Conservation (phyloP, 2,113 vertebrate species). For the Rhineura floridana region DNA sequence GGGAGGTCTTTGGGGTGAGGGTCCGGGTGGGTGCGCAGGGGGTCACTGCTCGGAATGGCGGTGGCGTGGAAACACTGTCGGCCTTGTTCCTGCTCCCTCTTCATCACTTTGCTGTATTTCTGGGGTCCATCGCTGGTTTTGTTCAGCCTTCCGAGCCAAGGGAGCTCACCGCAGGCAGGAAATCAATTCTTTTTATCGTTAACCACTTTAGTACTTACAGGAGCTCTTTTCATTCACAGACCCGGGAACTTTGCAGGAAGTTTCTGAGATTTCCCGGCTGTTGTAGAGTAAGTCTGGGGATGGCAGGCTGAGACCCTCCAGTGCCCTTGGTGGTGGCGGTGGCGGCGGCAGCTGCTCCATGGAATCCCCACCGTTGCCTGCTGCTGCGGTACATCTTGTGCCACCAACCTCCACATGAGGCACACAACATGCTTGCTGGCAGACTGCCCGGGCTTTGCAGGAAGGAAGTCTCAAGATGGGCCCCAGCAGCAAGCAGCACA, state of each 20-base stretch:
- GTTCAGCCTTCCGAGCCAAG: not conserved
- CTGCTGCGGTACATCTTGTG: too few relatives aligned
- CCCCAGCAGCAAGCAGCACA: too few relatives aligned
- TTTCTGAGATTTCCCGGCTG: fast-evolving
- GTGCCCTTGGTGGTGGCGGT: fast-evolving
- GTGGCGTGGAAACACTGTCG: not conserved
- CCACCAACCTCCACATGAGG: too few relatives aligned
- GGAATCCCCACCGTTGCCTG: not conserved
- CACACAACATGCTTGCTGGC: too few relatives aligned
- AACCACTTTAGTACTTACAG: slow-evolving; percentile 11
- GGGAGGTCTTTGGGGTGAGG: not conserved
- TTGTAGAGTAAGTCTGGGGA: fast-evolving
- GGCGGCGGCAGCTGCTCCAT: not conserved
- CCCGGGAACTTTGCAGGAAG: not conserved
- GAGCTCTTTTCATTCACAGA: not conserved
- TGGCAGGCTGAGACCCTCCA: fast-evolving
- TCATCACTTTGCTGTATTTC: not conserved
- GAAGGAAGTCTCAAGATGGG: too few relatives aligned
- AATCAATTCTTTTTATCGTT: slow-evolving; percentile 21
- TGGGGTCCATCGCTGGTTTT: not conserved
- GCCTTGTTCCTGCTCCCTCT: not conserved
- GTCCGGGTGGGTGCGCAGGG: too few relatives aligned
- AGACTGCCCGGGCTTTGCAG: too few relatives aligned
- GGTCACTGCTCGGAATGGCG: not conserved
- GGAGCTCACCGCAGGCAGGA: not conserved